These are phyloP conservation scores for Kradibia gibbosae DNA, from an alignment of 1,140 invertebrate genomes.

Conservation along the genomic window DNA sequence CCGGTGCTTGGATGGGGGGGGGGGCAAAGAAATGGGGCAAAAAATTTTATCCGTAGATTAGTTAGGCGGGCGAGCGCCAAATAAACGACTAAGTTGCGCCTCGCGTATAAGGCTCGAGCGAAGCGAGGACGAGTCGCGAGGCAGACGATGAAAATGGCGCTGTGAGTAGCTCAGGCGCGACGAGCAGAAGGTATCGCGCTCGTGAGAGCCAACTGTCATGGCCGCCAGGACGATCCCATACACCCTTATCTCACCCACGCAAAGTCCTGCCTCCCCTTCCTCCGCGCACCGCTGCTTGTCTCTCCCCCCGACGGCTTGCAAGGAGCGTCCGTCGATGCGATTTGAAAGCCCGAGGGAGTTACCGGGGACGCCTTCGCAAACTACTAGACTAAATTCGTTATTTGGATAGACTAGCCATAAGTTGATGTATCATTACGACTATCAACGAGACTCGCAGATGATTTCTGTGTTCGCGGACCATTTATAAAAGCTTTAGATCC, in stretches of 20 bases:
- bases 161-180: neutral
- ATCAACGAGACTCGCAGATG: too few species aligned
- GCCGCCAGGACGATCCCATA: conserved; percentile 24
- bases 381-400: too few species aligned
- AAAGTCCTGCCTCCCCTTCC: neutral
- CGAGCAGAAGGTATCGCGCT: neutral
- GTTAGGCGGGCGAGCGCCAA: neutral
- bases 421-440: too few species aligned
- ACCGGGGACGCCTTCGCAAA: too few species aligned
- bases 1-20: neutral
- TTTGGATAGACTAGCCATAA: too few species aligned
- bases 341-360: too few species aligned
- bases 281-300: neutral
- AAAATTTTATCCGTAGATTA: neutral
- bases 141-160: conserved; percentile 45
- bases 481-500: too few species aligned
- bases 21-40: too few species aligned
- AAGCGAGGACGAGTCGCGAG: neutral
- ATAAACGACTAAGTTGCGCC: neutral
- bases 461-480: too few species aligned
- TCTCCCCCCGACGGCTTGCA: neutral
- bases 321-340: neutral
- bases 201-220: conserved; percentile 25
- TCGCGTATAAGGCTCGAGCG: neutral
- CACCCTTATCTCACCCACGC: conserved; percentile 26